These are phyloP conservation scores for Schizopygopsis malacanthus DNA, from an alignment of 2,797 vertebrate genomes.

Conservation along the genomic window DNA sequence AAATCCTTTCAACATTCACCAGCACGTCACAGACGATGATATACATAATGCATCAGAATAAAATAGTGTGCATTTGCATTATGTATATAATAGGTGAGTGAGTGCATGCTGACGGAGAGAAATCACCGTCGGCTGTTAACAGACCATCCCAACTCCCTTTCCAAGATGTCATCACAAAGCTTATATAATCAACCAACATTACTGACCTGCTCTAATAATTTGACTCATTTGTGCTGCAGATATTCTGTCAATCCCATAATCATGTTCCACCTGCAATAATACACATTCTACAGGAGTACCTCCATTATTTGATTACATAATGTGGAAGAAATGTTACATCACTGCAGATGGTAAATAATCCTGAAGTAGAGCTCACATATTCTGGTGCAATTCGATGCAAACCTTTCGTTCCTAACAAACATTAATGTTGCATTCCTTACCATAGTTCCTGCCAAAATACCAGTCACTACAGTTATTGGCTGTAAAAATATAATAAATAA, in stretches of 20 bases:
- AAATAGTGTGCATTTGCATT: slow-evolving; percentile 44
- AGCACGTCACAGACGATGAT: slow-evolving; percentile 25
- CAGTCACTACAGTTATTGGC: not conserved
- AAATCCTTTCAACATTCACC: slow-evolving; percentile 24
- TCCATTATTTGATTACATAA: slow-evolving; percentile 20
- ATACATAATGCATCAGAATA: slow-evolving; percentile 53
- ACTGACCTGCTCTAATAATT: slow-evolving; percentile 9
- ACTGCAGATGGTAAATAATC: not conserved
- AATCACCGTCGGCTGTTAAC: not conserved
- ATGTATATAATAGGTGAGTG: slow-evolving; percentile 57
- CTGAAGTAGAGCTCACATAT: not conserved
- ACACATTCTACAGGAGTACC: not conserved
- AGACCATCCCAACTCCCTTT: not conserved
- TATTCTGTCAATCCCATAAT: slow-evolving; percentile 29
- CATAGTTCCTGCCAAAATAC: not conserved
- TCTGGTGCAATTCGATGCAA: not conserved
- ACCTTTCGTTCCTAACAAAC: not conserved
- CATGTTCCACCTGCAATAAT: slow-evolving; percentile 6
- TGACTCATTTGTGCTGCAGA: not conserved
- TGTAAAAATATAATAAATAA: not conserved
- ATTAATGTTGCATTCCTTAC: too few species aligned
- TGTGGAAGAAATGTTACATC: not conserved
- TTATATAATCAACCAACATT: slow-evolving; percentile 4
- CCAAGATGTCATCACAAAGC: slow-evolving; percentile 3
- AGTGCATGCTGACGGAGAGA: slow-evolving; percentile 50